Evolutionary conservation across 1,140 invertebrate genomes (phyloP).

Genomic region (Phenacoccus solenopsis): DNA sequence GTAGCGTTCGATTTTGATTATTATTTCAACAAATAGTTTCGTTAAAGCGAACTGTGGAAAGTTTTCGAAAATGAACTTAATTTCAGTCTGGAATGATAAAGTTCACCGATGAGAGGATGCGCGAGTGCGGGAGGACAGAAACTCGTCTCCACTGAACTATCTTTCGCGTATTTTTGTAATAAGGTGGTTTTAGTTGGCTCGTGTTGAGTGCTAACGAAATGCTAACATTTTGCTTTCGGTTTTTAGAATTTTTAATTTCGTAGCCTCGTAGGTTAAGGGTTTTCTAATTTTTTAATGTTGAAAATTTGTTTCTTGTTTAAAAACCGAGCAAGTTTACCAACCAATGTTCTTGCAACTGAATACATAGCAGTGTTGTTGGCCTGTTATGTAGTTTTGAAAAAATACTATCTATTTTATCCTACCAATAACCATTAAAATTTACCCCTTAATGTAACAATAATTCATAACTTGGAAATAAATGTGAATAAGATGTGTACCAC

Average conservation of each 20-base stretch:
- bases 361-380: too few relatives aligned
- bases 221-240: not conserved
- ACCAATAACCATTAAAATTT: too few relatives aligned
- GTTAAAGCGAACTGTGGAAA: not conserved
- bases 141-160: not conserved
- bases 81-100: constrained; percentile 8
- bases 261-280: too few relatives aligned
- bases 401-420: too few relatives aligned
- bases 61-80: constrained; percentile 9
- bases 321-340: too few relatives aligned
- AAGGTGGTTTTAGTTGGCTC: not conserved
- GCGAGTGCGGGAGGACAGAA: not conserved
- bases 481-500: not conserved
- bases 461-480: not conserved
- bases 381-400: too few relatives aligned
- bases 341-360: too few relatives aligned
- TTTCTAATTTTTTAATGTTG: too few relatives aligned
- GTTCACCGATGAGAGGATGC: not conserved
- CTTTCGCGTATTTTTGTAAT: not conserved
- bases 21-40: constrained; percentile 9
- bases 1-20: constrained; percentile 3
- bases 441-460: not conserved
- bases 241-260: too few relatives aligned
- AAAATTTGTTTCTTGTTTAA: too few relatives aligned
- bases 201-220: not conserved